Evolutionary conservation across 2,113 vertebrate species (phyloP).

Genomic region (Smithornis capensis): DNA sequence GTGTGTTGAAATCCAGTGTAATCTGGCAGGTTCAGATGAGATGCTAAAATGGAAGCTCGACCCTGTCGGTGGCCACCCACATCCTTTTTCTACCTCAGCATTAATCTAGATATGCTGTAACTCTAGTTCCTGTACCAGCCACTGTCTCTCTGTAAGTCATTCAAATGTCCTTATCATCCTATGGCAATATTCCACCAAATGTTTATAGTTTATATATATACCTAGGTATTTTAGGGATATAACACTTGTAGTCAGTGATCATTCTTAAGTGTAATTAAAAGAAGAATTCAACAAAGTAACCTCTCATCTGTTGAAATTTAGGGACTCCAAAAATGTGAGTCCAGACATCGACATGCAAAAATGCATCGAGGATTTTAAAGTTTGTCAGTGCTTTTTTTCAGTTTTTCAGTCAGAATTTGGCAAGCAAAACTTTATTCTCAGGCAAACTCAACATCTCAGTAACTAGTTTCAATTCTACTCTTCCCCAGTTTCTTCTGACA

Average conservation of each 20-base stretch:
- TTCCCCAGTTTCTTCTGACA: background rate
- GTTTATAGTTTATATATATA: background rate
- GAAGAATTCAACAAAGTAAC: slow-evolving; percentile 26
- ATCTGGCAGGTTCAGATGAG: background rate
- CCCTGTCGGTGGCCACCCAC: background rate
- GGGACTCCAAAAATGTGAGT: background rate
- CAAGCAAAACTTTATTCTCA: background rate
- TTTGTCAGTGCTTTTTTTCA: background rate
- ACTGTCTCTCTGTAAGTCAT: background rate
- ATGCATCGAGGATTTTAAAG: background rate
- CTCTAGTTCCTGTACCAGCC: background rate
- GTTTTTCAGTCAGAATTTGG: background rate
- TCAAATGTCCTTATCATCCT: background rate
- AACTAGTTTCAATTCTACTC: background rate
- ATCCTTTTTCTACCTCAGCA: background rate
- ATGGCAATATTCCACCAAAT: background rate
- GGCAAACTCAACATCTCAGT: background rate
- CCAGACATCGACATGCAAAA: background rate
- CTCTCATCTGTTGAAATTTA: background rate
- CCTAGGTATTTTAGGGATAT: background rate
- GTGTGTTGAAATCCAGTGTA: background rate
- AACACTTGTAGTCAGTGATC: background rate
- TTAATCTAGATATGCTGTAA: background rate
- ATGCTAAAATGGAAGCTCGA: background rate
- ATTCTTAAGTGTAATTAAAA: background rate